These are phyloP conservation scores for Andrena dorsata DNA, from an alignment of 2,888 invertebrate species.

Conservation along the genomic window DNA sequence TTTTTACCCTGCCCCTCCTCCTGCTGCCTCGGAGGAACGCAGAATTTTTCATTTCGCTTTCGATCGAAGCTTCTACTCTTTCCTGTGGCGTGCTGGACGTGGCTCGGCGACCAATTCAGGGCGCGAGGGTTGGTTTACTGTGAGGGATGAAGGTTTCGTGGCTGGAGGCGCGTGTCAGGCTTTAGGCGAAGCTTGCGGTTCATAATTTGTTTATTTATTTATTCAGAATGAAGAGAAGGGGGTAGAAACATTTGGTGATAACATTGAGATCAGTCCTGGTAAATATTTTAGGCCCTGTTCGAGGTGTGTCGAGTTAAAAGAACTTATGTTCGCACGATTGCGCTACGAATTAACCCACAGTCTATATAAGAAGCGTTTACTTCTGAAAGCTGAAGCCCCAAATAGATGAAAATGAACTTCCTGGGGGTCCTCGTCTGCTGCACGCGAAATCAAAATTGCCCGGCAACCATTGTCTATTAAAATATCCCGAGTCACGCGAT, in stretches of 20 bases:
- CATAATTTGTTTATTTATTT: too few species aligned
- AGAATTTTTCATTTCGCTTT: slow-evolving; percentile 72
- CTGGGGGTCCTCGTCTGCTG: slow-evolving; percentile 16
- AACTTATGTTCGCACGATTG: background rate
- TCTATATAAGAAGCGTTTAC: background rate
- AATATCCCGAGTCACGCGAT: slow-evolving; percentile 50
- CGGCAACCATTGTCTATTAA: slow-evolving; percentile 37
- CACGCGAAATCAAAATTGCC: slow-evolving; percentile 44
- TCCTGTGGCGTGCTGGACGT: background rate
- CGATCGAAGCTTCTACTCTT: slow-evolving; percentile 33
- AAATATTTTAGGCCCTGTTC: too few species aligned
- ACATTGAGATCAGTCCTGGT: too few species aligned
- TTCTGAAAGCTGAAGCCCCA: background rate
- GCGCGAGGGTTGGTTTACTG: too few species aligned
- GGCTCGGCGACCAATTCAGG: background rate
- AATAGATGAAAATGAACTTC: background rate
- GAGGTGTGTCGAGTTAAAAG: too few species aligned
- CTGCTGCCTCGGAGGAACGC: background rate
- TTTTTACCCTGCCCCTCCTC: background rate
- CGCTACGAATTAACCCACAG: background rate
- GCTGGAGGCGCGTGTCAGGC: too few species aligned
- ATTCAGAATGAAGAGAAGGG: too few species aligned
- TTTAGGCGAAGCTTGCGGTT: too few species aligned
- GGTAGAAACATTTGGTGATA: too few species aligned
- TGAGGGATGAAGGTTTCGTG: background rate